phyloP scores from a whole-genome alignment of 2,888 invertebrate genomes.

The Gonocerus acuteangulatus region DNA sequence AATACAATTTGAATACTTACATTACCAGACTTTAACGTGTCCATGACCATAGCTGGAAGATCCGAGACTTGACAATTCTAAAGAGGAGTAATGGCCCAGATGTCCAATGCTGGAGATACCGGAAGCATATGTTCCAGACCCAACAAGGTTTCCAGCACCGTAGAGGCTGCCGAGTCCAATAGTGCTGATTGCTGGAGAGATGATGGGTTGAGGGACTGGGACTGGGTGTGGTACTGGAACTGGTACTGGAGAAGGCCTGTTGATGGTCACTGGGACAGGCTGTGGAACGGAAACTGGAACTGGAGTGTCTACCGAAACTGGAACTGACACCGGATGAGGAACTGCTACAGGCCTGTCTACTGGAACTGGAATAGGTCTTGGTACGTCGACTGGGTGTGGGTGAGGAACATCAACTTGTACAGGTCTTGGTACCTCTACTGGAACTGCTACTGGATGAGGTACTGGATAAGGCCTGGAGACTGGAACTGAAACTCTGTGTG shows the following conservation, averaged over 20 bases:
- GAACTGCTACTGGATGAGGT: not conserved
- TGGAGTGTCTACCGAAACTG: not conserved
- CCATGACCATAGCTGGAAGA: not conserved
- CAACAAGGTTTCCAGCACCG: not conserved
- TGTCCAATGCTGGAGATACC: not conserved
- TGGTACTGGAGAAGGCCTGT: constrained; percentile 1
- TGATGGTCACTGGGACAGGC: not conserved
- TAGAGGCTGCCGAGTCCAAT: not conserved
- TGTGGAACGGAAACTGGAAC: not conserved
- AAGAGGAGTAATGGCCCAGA: not conserved
- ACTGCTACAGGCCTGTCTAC: not conserved
- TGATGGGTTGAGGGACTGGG: too few species aligned
- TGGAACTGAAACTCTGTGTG: not conserved
- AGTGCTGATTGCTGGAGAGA: not conserved
- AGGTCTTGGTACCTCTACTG: not conserved
- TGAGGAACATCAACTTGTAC: constrained; percentile 4
- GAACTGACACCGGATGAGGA: not conserved
- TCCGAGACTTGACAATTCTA: not conserved
- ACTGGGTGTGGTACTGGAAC: not conserved
- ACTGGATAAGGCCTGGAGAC: constrained; percentile 5
- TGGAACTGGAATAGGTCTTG: not conserved
- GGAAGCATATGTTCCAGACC: not conserved
- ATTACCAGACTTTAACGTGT: not conserved
- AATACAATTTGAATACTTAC: too few species aligned
- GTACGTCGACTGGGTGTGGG: not conserved